Evolutionary conservation across 2,888 invertebrate species (phyloP), one percentile per base, ranked within the genome.

Genomic region (Zygogramma bicolorata): DNA sequence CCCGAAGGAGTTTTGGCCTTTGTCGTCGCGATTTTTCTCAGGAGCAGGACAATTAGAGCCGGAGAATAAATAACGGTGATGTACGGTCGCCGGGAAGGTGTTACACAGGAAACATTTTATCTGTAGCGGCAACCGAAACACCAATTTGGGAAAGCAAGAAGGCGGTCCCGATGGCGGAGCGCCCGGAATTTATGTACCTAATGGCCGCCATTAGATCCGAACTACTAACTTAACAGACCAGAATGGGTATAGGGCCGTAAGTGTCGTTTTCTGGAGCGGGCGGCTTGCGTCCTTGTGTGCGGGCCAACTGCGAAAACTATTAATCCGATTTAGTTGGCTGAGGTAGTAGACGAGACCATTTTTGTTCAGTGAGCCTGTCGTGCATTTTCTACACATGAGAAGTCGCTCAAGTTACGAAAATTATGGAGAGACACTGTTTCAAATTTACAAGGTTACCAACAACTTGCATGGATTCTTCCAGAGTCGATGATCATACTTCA

Each of bases 131-230:
- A 53, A 65, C 59, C 63, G 60, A 67, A 70, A 70, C 70, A 63
- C 73, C 70, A 73, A 73, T 73, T 70, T 67, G 18, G 67, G 58
- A 67, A 73, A 67, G 69, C 73, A 61, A 69, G 73, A 66, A 59
- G 70, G 73, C 73, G 67, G 49, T 15, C 53, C 60, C 73, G 60
- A 73, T 70, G 38, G 67, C 67, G 49, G 31, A 29, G 53, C 27
- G 49, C 40, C 27, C 70, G 58, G n/a, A 70, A 73, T 73, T 73
- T 73, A 73, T 70, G 70, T 34, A 38, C 49, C 63, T 73, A 73
- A 73, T 73, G 53, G 73, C 70, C 53, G 53, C 67, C 70, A 70
- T 74, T 74, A 74, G 70, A 70, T 63, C 68, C 70, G 42, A 73
- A 70, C 70, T 73, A 68, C 70, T 59, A 73, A 73, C 70, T 70